Evolutionary conservation across 2,113 vertebrate genomes (phyloP).

Genomic region (Sylvicapra grimmia): DNA sequence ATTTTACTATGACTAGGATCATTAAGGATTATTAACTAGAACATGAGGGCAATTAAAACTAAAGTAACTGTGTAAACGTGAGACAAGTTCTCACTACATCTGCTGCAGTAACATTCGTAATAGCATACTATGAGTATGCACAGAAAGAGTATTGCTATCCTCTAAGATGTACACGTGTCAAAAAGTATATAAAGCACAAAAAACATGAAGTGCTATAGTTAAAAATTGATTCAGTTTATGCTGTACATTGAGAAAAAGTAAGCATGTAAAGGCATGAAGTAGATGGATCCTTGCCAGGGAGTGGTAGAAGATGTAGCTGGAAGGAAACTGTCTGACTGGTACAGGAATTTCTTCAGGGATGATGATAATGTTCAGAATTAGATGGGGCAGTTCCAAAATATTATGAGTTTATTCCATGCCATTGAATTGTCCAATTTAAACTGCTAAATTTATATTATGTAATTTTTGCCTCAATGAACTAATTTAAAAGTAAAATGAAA

Average conservation of each 20-base stretch:
- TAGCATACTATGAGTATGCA: not conserved
- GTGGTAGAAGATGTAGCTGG: rapidly evolving
- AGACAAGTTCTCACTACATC: not conserved
- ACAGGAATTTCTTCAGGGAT: not conserved
- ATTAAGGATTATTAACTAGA: not conserved
- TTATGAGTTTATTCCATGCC: not conserved
- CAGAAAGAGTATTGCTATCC: not conserved
- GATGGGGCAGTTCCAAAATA: not conserved
- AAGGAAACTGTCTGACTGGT: not conserved
- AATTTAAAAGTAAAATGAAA: not conserved
- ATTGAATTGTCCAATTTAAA: not conserved
- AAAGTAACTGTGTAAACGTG: not conserved
- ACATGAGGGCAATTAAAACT: not conserved
- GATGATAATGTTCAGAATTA: not conserved
- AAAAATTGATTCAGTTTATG: not conserved
- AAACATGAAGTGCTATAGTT: not conserved
- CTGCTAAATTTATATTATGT: not conserved
- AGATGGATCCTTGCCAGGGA: not conserved
- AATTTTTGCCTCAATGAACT: not conserved
- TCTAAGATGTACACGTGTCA: not conserved
- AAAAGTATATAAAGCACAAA: not conserved
- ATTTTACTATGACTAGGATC: not conserved
- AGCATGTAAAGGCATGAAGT: not conserved
- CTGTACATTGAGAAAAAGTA: not conserved
- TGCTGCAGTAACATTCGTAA: not conserved